These are phyloP conservation scores for Drosophila ficusphila DNA, from an alignment of 1,140 invertebrate species.

Conservation along the genomic window DNA sequence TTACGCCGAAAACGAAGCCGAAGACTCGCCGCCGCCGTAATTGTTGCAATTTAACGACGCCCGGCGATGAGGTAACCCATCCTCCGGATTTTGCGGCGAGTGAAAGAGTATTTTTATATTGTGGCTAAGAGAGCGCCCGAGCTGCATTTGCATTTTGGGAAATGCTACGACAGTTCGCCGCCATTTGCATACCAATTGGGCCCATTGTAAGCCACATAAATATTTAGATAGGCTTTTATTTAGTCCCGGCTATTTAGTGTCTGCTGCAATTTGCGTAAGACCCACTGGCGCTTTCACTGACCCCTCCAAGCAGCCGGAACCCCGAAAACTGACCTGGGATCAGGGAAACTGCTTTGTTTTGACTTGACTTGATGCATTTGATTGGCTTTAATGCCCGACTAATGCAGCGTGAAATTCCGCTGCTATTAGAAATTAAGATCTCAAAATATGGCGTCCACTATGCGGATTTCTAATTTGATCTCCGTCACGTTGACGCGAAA, in stretches of 20 bases:
- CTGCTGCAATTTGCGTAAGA: slow-evolving; percentile 63
- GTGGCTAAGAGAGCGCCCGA: slow-evolving; percentile 11
- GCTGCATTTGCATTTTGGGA: slow-evolving; percentile 32
- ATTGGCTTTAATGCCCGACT: slow-evolving; percentile 33
- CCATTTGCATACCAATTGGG: slow-evolving; percentile 74
- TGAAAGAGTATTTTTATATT: slow-evolving; percentile 19
- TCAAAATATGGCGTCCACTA: neutral
- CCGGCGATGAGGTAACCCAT: slow-evolving; percentile 66
- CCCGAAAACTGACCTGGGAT: slow-evolving; percentile 7
- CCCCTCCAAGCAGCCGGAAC: slow-evolving; percentile 19
- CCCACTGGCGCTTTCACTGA: slow-evolving; percentile 59
- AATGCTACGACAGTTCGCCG: slow-evolving; percentile 21
- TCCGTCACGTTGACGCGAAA: slow-evolving; percentile 68
- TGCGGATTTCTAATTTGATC: slow-evolving; percentile 56
- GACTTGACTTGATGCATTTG: slow-evolving; percentile 22
- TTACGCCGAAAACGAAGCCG: slow-evolving; percentile 46
- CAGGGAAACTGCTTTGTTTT: slow-evolving; percentile 17
- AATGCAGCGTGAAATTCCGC: slow-evolving; percentile 35
- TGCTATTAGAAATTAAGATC: slow-evolving; percentile 13
- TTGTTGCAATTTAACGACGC: slow-evolving; percentile 71
- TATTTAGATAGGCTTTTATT: slow-evolving; percentile 54
- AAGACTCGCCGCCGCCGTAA: slow-evolving; percentile 27
- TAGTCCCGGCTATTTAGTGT: slow-evolving; percentile 10
- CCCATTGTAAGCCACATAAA: slow-evolving; percentile 43
- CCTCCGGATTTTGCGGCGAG: slow-evolving; percentile 24